Percentiles rank a stretch among this genome's conserved stretches.
Evolutionary conservation across 2,113 vertebrate genomes (phyloP).

Genomic region (Aythya baeri): DNA sequence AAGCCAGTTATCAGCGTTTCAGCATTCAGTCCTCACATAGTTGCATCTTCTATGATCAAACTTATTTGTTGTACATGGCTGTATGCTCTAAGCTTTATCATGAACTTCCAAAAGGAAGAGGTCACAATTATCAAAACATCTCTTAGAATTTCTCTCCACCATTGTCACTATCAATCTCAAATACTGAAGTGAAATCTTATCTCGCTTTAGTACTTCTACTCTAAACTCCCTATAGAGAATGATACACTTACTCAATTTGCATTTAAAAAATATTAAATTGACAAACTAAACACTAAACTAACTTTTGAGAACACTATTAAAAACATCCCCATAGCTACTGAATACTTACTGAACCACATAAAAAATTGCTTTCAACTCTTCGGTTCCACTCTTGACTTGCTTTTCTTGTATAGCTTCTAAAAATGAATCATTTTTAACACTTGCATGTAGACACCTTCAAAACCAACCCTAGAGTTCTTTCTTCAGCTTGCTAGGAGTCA

Average conservation of each 20-base stretch:
- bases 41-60: too few relatives aligned
- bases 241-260: background rate
- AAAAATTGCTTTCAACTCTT: background rate
- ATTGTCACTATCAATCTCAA: background rate
- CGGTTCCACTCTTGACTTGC: too few relatives aligned
- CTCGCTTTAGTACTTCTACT: background rate
- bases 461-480: background rate
- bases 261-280: background rate
- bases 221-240: background rate
- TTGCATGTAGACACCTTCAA: accelerated
- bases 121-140: background rate
- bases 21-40: background rate
- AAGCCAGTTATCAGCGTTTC: background rate
- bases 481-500: background rate
- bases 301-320: background rate
- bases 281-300: background rate
- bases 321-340: background rate
- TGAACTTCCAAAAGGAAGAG: background rate
- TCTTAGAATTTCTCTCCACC: background rate
- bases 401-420: background rate
- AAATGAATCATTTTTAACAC: background rate
- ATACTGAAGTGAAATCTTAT: background rate
- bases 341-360: background rate
- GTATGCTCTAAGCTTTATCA: background rate
- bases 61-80: accelerated